phyloP scores from a whole-genome alignment of 1,140 invertebrate species.

The Hypothenemus hampei region DNA sequence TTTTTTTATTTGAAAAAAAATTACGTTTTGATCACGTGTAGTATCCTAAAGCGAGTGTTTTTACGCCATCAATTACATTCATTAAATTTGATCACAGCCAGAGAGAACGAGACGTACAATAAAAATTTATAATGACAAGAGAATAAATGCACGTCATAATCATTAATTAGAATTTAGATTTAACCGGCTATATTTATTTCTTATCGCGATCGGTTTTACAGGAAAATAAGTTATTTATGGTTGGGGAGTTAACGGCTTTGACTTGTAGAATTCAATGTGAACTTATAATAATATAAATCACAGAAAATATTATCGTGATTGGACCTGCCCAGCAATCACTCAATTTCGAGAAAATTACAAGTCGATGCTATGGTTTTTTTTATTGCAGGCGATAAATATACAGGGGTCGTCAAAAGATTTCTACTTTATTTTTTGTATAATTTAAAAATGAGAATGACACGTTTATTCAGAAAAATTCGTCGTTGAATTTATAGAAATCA shows the following conservation, averaged over 20 bases:
- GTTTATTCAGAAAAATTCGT: no score
- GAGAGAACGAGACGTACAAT: constrained; percentile 27
- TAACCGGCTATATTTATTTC: constrained; percentile 24
- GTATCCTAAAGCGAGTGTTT: no score
- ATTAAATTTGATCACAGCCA: constrained; percentile 24
- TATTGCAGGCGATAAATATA: no score
- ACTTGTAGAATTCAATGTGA: constrained; percentile 30
- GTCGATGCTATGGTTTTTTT: constrained; percentile 5
- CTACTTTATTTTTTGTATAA: no score
- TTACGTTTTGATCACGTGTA: no score
- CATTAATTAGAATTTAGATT: constrained; percentile 32
- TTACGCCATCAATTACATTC: no score
- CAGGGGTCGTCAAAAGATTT: no score
- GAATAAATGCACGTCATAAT: constrained; percentile 29
- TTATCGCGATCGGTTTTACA: constrained; percentile 28
- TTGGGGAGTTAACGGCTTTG: constrained; percentile 26
- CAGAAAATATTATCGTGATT: constrained; percentile 29
- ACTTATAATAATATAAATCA: constrained; percentile 27
- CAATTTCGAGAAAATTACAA: constrained; percentile 24
- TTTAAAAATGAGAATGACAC: no score
- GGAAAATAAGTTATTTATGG: constrained; percentile 30
- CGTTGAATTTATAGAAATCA: no score
- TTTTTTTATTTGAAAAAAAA: no score
- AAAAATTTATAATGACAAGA: constrained; percentile 29
- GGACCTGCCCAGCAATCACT: constrained; percentile 28